Percentiles rank a stretch among this genome's conserved stretches.
Evolutionary conservation across 2,797 vertebrate genomes (phyloP).

Genomic region (Tauraco hartlaubi): DNA sequence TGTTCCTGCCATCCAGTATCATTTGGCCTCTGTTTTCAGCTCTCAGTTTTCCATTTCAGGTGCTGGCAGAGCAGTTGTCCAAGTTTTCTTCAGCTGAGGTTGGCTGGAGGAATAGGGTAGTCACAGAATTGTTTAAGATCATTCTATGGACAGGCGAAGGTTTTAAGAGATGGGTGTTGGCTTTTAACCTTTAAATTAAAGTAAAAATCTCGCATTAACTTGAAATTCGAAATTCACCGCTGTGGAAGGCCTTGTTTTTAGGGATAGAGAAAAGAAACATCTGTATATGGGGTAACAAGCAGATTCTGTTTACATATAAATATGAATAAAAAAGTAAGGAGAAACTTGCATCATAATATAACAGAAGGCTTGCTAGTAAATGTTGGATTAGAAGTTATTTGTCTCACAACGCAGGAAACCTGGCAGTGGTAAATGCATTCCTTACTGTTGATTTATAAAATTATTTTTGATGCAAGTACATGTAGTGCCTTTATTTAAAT

Average conservation of each 20-base stretch:
- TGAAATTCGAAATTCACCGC: background rate
- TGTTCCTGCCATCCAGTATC: background rate
- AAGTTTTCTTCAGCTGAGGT: background rate
- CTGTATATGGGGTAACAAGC: conserved; percentile 19
- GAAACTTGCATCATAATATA: background rate
- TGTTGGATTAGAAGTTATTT: conserved; percentile 28
- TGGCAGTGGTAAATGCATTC: background rate
- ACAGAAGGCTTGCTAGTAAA: conserved; percentile 26
- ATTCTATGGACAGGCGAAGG: background rate
- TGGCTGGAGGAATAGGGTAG: background rate
- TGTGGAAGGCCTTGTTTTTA: background rate
- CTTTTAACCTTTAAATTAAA: background rate
- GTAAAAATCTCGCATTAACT: background rate
- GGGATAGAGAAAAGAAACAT: background rate
- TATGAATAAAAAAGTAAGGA: background rate
- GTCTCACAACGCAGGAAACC: background rate
- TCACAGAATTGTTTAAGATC: background rate
- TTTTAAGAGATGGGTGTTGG: background rate
- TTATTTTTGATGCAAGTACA: background rate
- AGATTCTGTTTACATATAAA: conserved; percentile 41
- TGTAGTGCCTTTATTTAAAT: background rate
- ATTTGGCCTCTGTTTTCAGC: background rate
- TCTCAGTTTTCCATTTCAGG: background rate
- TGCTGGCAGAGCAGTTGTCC: background rate
- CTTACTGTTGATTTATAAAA: background rate